phyloP scores from a whole-genome alignment of 2,888 invertebrate genomes.

The Thecophora atra region DNA sequence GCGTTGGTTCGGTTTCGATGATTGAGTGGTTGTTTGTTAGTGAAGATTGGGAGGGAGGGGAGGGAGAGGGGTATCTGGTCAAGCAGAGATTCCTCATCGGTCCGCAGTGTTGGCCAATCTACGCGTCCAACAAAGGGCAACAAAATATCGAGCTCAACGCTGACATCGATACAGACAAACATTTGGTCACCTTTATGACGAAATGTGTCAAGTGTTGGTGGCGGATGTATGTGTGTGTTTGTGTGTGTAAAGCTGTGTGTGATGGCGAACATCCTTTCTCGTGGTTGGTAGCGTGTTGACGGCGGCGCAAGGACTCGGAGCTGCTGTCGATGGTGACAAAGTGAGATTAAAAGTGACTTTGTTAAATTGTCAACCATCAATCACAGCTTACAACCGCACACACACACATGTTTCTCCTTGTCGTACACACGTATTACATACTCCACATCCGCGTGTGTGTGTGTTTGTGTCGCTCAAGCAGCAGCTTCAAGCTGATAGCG shows the following conservation, averaged over 20 bases:
- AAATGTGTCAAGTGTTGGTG: slow-evolving; percentile 17
- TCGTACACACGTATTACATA: neutral
- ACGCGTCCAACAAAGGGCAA: slow-evolving; percentile 22
- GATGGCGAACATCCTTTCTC: slow-evolving; percentile 28
- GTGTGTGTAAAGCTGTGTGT: slow-evolving; percentile 11
- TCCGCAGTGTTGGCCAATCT: slow-evolving; percentile 37
- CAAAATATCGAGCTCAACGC: slow-evolving; percentile 24
- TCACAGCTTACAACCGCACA: slow-evolving; percentile 38
- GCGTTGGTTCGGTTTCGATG: too few species aligned
- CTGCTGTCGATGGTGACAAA: slow-evolving; percentile 41
- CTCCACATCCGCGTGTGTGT: neutral
- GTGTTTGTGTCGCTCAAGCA: neutral
- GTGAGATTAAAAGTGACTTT: slow-evolving; percentile 52
- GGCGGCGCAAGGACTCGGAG: slow-evolving; percentile 30
- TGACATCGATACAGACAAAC: slow-evolving; percentile 36
- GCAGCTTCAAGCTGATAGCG: neutral
- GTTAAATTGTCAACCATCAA: slow-evolving; percentile 52
- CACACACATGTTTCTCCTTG: neutral
- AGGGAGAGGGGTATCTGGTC: slow-evolving; percentile 32
- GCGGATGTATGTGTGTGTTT: neutral
- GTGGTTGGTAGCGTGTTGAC: slow-evolving; percentile 25
- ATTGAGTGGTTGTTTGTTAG: neutral
- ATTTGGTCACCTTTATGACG: slow-evolving; percentile 18
- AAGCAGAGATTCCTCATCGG: slow-evolving; percentile 43
- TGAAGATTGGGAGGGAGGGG: slow-evolving; percentile 20